A percentile compares a stretch with the other conserved stretches of the same genome.
Conservation (phyloP, 2,113 vertebrate species). For the Rhea pennata region DNA sequence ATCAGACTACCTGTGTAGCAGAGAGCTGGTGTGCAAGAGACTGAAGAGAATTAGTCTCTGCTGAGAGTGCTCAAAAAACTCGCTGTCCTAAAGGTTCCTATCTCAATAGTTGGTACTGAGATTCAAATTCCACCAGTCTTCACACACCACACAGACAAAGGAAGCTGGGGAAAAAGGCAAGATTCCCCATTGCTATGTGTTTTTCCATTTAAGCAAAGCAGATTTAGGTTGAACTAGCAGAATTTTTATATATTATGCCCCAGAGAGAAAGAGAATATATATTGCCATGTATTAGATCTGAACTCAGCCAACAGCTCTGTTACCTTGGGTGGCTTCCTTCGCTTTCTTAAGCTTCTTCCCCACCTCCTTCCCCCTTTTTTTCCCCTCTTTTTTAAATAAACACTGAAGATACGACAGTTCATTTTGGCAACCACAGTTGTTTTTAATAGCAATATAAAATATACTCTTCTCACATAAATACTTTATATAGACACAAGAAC, state of each 20-base stretch:
- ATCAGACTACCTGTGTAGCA: not conserved
- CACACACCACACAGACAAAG: not conserved
- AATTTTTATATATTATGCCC: not conserved
- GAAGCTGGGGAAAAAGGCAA: not conserved
- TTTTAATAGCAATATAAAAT: slow-evolving; percentile 43
- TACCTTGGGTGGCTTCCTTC: not conserved
- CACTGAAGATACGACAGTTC: not conserved
- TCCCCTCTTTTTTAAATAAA: not conserved
- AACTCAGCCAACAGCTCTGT: not conserved
- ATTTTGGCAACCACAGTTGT: not conserved
- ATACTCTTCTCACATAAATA: slow-evolving; percentile 5
- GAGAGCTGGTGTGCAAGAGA: not conserved
- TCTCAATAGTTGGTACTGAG: not conserved
- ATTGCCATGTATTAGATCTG: not conserved
- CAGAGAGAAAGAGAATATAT: not conserved
- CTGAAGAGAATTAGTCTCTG: not conserved
- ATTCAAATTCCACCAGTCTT: not conserved
- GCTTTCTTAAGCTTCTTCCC: not conserved
- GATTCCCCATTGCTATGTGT: not conserved
- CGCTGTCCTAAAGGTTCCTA: not conserved
- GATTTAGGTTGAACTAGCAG: not conserved
- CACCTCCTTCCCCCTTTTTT: not conserved
- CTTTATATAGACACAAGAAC: not conserved
- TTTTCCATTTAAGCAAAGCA: not conserved
- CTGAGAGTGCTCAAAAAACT: not conserved